Percentiles rank a stretch among this genome's conserved stretches.
phyloP scores from a whole-genome alignment of 2,888 invertebrate genomes.

The Elysia crispata region DNA sequence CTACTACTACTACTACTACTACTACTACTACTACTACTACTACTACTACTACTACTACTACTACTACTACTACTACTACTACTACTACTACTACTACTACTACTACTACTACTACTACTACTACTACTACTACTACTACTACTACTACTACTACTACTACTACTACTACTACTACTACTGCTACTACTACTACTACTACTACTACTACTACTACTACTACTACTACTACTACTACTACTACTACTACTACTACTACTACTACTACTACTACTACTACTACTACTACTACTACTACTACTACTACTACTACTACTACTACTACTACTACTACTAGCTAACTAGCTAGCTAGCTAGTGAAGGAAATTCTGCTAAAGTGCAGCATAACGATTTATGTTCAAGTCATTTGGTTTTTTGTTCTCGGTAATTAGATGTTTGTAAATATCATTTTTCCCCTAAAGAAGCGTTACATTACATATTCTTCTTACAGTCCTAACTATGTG shows the following conservation, averaged over 20 bases:
- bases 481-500: too few species aligned
- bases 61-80: conserved; percentile 25
- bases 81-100: conserved; percentile 12
- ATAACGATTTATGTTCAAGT: too few species aligned
- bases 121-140: conserved; percentile 15
- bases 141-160: conserved; percentile 36
- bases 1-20: conserved; percentile 32
- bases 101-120: conserved; percentile 3
- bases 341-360: too few species aligned
- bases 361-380: too few species aligned
- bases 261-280: conserved; percentile 24
- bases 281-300: conserved; percentile 32
- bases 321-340: conserved; percentile 22
- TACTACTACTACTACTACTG: conserved; percentile 26
- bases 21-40: conserved; percentile 36
- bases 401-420: too few species aligned
- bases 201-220: conserved; percentile 31
- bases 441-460: too few species aligned
- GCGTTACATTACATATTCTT: too few species aligned
- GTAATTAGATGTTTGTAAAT: too few species aligned
- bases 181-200: conserved; percentile 30
- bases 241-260: conserved; percentile 35
- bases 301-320: conserved; percentile 24
- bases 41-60: conserved; percentile 41
- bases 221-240: conserved; percentile 23